Percentiles rank a stretch among this genome's conserved stretches.
Evolutionary conservation across 2,797 vertebrate species (phyloP).

Genomic region (Argyrosomus regius): DNA sequence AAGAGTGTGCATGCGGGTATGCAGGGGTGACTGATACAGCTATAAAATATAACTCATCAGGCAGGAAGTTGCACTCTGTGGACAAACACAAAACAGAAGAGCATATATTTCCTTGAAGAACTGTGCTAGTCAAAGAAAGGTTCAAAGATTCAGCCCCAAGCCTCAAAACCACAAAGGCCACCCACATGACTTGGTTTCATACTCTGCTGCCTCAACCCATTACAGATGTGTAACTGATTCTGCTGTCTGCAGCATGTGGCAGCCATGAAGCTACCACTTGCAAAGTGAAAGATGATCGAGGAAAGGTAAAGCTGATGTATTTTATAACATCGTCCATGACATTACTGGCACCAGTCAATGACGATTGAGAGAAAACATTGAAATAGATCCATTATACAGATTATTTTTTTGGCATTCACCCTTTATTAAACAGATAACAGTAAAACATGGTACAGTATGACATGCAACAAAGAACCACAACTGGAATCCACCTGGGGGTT

Average conservation of each 20-base stretch:
- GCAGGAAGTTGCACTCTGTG: constrained; percentile 19
- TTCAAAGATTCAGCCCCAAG: constrained; percentile 29
- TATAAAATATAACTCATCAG: not conserved
- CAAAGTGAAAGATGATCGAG: not conserved
- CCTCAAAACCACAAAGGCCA: constrained; percentile 61
- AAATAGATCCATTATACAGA: not conserved
- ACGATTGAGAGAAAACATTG: not conserved
- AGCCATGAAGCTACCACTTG: not conserved
- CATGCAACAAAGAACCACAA: not conserved
- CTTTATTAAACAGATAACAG: not conserved
- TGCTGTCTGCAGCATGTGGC: constrained; percentile 39
- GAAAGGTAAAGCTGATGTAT: not conserved
- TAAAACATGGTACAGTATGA: not conserved
- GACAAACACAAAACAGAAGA: constrained; percentile 10
- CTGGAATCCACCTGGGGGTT: not conserved
- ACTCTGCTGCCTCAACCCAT: constrained; percentile 1
- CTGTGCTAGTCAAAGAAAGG: not conserved
- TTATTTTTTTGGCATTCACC: not conserved
- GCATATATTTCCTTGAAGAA: constrained; percentile 6
- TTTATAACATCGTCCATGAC: not conserved
- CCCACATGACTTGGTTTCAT: constrained; percentile 49
- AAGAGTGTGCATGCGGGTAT: constrained; percentile 8
- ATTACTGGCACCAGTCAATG: not conserved
- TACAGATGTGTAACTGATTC: constrained; percentile 35
- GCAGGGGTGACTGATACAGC: not conserved